phyloP scores from a whole-genome alignment of 2,113 vertebrate species.

The Phycodurus eques region DNA sequence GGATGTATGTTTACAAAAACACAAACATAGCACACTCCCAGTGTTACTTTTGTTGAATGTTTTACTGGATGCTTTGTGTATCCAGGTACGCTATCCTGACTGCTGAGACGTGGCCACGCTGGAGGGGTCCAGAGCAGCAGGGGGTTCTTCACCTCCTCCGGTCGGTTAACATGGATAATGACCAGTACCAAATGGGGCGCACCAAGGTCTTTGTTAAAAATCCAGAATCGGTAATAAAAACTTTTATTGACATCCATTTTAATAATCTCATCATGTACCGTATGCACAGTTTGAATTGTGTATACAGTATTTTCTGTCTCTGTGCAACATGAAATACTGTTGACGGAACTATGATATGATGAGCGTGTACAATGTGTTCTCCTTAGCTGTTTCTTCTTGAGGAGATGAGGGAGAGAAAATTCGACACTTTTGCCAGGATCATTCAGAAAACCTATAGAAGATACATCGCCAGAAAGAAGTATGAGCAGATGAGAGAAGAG shows the following conservation, averaged over 20 bases:
- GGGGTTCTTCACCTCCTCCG: slow-evolving; percentile 88
- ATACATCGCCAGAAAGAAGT: slow-evolving; percentile 84
- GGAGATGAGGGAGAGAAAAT: slow-evolving; percentile 94
- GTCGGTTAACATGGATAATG: slow-evolving; percentile 91
- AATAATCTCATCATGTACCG: background rate
- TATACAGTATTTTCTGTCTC: background rate
- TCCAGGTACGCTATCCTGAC: slow-evolving; percentile 92
- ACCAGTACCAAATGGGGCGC: slow-evolving; percentile 95
- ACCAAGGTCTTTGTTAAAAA: slow-evolving; percentile 94
- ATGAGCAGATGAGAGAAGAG: slow-evolving; percentile 95
- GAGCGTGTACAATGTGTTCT: background rate
- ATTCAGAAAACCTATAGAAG: slow-evolving; percentile 96
- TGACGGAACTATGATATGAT: background rate
- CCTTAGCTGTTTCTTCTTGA: slow-evolving; percentile 92
- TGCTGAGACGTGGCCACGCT: slow-evolving; percentile 85
- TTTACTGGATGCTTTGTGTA: background rate
- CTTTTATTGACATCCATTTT: background rate
- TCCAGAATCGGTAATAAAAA: slow-evolving; percentile 85
- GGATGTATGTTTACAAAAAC: background rate
- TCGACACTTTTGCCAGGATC: slow-evolving; percentile 87
- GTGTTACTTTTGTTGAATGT: background rate
- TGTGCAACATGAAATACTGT: background rate
- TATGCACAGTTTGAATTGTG: too few species aligned
- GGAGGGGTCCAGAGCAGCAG: slow-evolving; percentile 84
- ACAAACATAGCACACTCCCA: background rate